These are phyloP conservation scores for Heteromormyrus szaboi DNA, from an alignment of 2,797 vertebrate genomes.

Conservation along the genomic window DNA sequence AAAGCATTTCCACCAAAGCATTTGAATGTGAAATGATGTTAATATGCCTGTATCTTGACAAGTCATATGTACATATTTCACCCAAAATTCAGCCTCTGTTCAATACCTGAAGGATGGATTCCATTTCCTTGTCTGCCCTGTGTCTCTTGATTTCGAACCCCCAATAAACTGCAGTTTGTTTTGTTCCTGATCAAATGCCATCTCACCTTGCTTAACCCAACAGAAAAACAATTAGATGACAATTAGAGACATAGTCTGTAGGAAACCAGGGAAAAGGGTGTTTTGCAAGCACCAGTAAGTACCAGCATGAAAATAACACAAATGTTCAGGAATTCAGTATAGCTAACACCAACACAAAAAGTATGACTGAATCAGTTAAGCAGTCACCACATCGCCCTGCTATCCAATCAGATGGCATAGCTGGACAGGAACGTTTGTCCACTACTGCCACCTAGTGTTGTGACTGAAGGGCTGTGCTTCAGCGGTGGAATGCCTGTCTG, in stretches of 20 bases:
- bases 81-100: neutral
- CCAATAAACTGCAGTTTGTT: neutral
- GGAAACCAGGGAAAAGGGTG: neutral
- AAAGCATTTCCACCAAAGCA: neutral
- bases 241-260: neutral
- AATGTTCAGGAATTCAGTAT: neutral
- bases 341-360: neutral
- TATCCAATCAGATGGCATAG: neutral
- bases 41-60: neutral
- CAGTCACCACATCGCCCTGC: neutral
- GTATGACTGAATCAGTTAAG: neutral
- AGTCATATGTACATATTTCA: neutral
- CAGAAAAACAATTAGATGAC: neutral
- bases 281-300: neutral
- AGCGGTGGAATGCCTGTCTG: neutral
- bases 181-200: neutral
- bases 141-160: neutral
- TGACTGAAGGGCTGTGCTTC: neutral
- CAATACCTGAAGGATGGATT: neutral
- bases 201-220: neutral
- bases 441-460: constrained; percentile 17
- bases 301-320: neutral
- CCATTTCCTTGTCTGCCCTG: neutral
- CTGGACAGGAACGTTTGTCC: neutral
- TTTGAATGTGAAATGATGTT: neutral